Evolutionary conservation across 2,888 invertebrate species (phyloP).

Genomic region (Clistopyga incitator): DNA sequence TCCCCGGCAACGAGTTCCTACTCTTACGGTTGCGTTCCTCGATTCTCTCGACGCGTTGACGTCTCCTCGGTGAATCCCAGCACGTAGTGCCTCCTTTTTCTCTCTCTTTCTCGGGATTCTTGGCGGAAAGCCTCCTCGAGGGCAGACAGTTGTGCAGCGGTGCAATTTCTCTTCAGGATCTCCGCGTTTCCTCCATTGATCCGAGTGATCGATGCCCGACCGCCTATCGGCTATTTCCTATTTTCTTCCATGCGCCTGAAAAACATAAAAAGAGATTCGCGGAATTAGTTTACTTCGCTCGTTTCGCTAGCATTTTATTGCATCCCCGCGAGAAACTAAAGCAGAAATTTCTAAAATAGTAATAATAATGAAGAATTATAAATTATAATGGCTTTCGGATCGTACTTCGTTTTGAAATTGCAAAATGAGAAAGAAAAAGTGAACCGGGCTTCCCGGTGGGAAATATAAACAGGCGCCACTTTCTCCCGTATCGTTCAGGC

Average conservation of each 20-base stretch:
- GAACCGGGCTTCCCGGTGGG: not conserved
- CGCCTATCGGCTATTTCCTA: not conserved
- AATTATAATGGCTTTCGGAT: no score
- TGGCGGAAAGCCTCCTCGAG: constrained; percentile 6
- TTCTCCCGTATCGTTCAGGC: not conserved
- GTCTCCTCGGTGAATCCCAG: constrained; percentile 43
- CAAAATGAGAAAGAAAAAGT: not conserved
- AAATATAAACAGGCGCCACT: not conserved
- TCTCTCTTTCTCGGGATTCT: constrained; percentile 10
- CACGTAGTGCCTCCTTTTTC: constrained; percentile 18
- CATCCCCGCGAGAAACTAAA: no score
- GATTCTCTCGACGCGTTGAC: constrained; percentile 40
- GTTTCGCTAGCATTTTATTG: no score
- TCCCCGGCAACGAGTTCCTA: constrained; percentile 2
- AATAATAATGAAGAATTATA: no score
- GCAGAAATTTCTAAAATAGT: no score
- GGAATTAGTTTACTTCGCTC: no score
- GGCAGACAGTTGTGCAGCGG: constrained; percentile 11
- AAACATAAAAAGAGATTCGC: no score
- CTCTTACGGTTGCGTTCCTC: constrained; percentile 44
- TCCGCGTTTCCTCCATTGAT: constrained; percentile 31
- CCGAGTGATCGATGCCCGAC: not conserved
- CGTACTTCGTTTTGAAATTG: no score
- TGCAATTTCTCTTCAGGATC: constrained; percentile 17
- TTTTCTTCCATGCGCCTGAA: no score